Conservation (phyloP, 2,888 invertebrate genomes). For the Ametastegia equiseti region DNA sequence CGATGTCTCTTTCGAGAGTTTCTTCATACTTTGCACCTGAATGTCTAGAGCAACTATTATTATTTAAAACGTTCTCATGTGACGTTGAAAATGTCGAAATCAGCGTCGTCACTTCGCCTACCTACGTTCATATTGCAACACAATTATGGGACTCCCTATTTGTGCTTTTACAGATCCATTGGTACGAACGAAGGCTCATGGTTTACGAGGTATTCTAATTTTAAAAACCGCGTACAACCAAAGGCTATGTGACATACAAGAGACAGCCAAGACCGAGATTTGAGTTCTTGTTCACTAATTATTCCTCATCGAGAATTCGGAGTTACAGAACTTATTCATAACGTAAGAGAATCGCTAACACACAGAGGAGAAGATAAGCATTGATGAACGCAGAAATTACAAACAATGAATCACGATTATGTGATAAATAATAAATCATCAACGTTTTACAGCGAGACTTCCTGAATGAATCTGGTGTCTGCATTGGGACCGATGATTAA, state of each 20-base stretch:
- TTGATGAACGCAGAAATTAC: too few relatives aligned
- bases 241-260: background rate
- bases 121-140: background rate
- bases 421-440: too few relatives aligned
- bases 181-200: background rate
- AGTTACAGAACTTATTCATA: too few relatives aligned
- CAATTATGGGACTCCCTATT: background rate
- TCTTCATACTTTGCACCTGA: background rate
- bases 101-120: background rate
- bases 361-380: too few relatives aligned
- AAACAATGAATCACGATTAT: too few relatives aligned
- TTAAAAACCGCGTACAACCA: constrained; percentile 7
- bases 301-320: too few relatives aligned
- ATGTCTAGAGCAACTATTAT: constrained; percentile 6
- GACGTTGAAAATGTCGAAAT: background rate
- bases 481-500: too few relatives aligned
- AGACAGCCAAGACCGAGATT: background rate
- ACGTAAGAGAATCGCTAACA: too few relatives aligned
- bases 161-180: background rate
- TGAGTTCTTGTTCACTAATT: background rate
- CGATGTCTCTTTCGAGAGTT: background rate
- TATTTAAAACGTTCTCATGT: constrained; percentile 6
- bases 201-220: background rate
- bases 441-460: too few relatives aligned
- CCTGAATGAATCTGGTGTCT: too few relatives aligned